phyloP scores from a whole-genome alignment of 1,140 invertebrate genomes.

The Littorina saxatilis region DNA sequence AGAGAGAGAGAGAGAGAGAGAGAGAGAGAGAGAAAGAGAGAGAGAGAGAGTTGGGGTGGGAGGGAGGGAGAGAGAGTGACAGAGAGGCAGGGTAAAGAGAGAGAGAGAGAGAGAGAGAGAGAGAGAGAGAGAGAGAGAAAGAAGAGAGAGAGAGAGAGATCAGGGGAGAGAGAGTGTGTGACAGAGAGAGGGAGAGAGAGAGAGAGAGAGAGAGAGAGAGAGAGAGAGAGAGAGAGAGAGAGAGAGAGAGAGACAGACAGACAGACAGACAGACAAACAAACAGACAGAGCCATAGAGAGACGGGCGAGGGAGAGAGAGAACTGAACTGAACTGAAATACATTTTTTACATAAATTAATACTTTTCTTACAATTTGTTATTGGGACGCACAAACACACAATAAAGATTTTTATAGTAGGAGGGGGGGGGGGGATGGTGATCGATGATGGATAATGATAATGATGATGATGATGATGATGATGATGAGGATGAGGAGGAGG shows the following conservation, averaged over 20 bases:
- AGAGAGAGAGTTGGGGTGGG: not conserved
- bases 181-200: constrained; percentile 2
- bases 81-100: constrained; percentile 4
- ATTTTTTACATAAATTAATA: too few species aligned
- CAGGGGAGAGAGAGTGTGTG: constrained; percentile 7
- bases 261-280: not conserved
- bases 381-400: too few species aligned
- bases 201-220: too few species aligned
- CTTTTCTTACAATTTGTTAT: too few species aligned
- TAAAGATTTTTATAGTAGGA: too few species aligned
- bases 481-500: too few species aligned
- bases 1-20: not conserved
- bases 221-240: constrained; percentile 6
- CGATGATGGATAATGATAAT: too few species aligned
- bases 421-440: too few species aligned
- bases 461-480: too few species aligned
- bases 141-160: too few species aligned
- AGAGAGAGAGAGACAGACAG: not conserved
- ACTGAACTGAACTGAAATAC: constrained; percentile 12
- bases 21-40: too few species aligned
- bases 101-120: constrained; percentile 26
- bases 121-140: not conserved
- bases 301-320: not conserved
- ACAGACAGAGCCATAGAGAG: constrained; percentile 20
- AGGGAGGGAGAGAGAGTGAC: constrained; percentile 27